Conservation (phyloP, 2,888 invertebrate genomes). For the Petrophora chlorosata region DNA sequence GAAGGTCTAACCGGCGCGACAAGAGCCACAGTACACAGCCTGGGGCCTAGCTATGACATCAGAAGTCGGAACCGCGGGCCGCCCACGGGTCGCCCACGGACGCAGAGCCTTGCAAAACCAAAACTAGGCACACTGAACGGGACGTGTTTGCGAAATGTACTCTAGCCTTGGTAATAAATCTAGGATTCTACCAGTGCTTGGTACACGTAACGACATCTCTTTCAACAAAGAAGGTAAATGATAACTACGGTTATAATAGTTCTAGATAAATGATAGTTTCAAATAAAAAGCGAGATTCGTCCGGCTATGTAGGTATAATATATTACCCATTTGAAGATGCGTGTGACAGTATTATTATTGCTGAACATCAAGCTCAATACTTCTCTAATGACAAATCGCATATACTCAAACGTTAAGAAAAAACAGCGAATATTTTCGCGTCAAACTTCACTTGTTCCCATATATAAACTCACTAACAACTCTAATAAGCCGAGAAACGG, state of each 20-base stretch:
- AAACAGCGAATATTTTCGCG: background rate
- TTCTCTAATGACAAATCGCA: background rate
- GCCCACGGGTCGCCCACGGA: constrained; percentile 71
- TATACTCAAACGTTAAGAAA: background rate
- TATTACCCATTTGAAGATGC: too few species aligned
- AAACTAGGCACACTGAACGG: constrained; percentile 25
- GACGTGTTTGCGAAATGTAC: constrained; percentile 31
- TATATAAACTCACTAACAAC: constrained; percentile 35
- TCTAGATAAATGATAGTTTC: too few species aligned
- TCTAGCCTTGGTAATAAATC: constrained; percentile 9
- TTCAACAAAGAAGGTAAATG: too few species aligned
- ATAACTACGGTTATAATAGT: too few species aligned
- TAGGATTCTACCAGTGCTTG: constrained; percentile 15
- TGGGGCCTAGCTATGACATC: constrained; percentile 70
- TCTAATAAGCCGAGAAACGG: constrained; percentile 54
- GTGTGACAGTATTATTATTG: too few species aligned
- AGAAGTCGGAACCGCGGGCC: constrained; percentile 70
- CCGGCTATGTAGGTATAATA: too few species aligned
- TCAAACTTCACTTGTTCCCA: too few species aligned
- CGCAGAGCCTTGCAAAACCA: constrained; percentile 71
- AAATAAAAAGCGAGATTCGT: too few species aligned
- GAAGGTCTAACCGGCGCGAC: background rate
- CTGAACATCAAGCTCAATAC: too few species aligned
- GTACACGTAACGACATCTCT: too few species aligned
- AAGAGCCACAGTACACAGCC: constrained; percentile 29